Base-by-base conservation (phyloP, 2,888 invertebrate species). In the Leptopilina myrica region DNA sequence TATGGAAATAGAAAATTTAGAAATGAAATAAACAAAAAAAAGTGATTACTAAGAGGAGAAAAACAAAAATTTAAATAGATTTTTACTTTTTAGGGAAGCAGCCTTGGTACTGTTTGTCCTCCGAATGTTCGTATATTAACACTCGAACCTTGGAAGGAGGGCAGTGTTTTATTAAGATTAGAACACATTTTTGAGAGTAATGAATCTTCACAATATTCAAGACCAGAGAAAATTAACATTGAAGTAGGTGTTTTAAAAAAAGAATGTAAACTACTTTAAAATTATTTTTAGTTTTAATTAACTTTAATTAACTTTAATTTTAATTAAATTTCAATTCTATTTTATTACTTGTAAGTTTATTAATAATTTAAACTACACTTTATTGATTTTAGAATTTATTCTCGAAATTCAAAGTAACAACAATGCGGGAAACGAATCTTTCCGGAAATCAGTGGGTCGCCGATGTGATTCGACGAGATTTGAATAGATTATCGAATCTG, bases 61-160 rank as follows among this genome's bases (percentile, higher is more conserved):
- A 33, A 33, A 33, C 1, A 26, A 4, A 33, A 33, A 33, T 33
- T 33, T 33, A 12, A 49, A 49, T 49, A 49, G 1, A 49, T 11
- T 59, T 59, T 20, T 15, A 49, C 26, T 67, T 67, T 20, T 0
- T 49, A 67, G 67, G 67, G 7, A 20, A 20, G 9, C 12, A 67
- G 46, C 49, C 67, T 67, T 49, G 12, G 7, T 67, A 67, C 11
- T 26, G 12, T 20, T 11, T 20, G 97, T 2, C 96, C 97, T 0
- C 90, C 92, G 46, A 96, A 96, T 73, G 92, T 97, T 0, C 95
- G 97, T 88, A 91, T 98, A 69, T 90, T 98, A n/a, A 97, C 97
- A 0, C 88, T 97, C 66, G 97, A 98, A 86, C 96, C 96, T 0
- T 96, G 96, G 95, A 93, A 93, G 64, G 92, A 93, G 0, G 91